A percentile compares a stretch with the other conserved stretches of the same genome.
Evolutionary conservation across 2,888 invertebrate genomes (phyloP).

Genomic region (Drosophila emarginata): DNA sequence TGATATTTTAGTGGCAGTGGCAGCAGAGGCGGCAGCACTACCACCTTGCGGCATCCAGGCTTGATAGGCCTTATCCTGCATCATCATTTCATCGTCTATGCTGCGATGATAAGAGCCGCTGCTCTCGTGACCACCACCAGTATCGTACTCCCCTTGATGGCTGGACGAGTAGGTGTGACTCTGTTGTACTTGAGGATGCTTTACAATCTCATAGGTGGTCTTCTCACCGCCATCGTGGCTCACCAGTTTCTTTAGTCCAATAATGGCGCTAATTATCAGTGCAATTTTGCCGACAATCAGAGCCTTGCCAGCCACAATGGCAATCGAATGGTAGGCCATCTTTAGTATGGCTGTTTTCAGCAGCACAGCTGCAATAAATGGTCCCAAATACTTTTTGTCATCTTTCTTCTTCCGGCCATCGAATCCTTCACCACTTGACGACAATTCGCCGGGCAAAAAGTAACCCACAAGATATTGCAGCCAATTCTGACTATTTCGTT

Average conservation of each 20-base stretch:
- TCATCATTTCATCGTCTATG: slow-evolving; percentile 85
- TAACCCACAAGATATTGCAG: slow-evolving; percentile 82
- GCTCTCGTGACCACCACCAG: slow-evolving; percentile 85
- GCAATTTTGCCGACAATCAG: slow-evolving; percentile 93
- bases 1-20: slow-evolving; percentile 40
- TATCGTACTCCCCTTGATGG: slow-evolving; percentile 86
- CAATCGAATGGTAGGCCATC: slow-evolving; percentile 89
- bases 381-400: slow-evolving; percentile 85
- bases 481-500: slow-evolving; percentile 80
- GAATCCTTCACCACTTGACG: slow-evolving; percentile 81
- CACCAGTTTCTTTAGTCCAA: slow-evolving; percentile 91
- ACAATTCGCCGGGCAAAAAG: slow-evolving; percentile 46
- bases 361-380: slow-evolving; percentile 87
- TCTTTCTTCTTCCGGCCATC: slow-evolving; percentile 85
- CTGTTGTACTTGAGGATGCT: slow-evolving; percentile 91
- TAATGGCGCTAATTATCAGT: slow-evolving; percentile 89
- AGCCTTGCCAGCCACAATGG: slow-evolving; percentile 91
- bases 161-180: slow-evolving; percentile 89
- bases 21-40: slow-evolving; percentile 18
- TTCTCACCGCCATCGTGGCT: slow-evolving; percentile 88
- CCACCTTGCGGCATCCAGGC: slow-evolving; percentile 82
- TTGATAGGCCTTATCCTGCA: slow-evolving; percentile 86
- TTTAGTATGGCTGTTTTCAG: slow-evolving; percentile 89
- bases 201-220: slow-evolving; percentile 92
- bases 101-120: slow-evolving; percentile 85